Percentiles rank a stretch among this genome's conserved stretches.
Conservation (phyloP, 2,888 invertebrate genomes). For the Cryptocheilus praepositus region DNA sequence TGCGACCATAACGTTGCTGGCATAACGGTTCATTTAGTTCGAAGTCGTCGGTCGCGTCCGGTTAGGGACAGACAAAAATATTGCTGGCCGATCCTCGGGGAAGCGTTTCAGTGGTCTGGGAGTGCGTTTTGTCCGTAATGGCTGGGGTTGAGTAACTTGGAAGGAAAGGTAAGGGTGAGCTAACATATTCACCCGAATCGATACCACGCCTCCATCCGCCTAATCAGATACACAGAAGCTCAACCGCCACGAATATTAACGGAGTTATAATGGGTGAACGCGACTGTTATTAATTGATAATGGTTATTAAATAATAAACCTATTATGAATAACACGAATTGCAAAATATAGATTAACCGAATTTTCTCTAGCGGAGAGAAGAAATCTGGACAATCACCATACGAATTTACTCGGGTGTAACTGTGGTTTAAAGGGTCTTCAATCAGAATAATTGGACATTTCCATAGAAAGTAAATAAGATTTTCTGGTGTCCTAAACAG, state of each 20-base stretch:
- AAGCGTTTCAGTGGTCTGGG: constrained; percentile 33
- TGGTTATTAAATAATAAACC: too few species aligned
- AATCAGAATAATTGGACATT: too few species aligned
- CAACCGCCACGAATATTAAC: not conserved
- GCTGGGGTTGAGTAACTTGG: constrained; percentile 20
- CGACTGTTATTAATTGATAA: too few species aligned
- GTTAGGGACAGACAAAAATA: constrained; percentile 56
- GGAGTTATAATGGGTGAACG: too few species aligned
- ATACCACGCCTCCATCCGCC: constrained; percentile 23
- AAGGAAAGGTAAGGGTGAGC: constrained; percentile 20
- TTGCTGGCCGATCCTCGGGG: constrained; percentile 46
- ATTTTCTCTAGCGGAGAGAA: too few species aligned
- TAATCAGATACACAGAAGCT: constrained; percentile 30
- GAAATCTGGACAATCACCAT: too few species aligned
- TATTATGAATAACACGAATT: too few species aligned
- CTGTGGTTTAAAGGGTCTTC: too few species aligned
- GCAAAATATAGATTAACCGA: too few species aligned
- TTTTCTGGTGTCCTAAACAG: too few species aligned
- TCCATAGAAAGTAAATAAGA: too few species aligned
- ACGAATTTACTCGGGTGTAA: too few species aligned
- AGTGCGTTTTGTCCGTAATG: constrained; percentile 42
- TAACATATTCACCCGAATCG: constrained; percentile 29
- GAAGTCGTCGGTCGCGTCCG: constrained; percentile 52
- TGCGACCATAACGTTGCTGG: constrained; percentile 44
- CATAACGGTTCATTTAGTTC: constrained; percentile 56